Evolutionary conservation across 1,140 invertebrate genomes (phyloP).

Genomic region (Bicyclus anynana): DNA sequence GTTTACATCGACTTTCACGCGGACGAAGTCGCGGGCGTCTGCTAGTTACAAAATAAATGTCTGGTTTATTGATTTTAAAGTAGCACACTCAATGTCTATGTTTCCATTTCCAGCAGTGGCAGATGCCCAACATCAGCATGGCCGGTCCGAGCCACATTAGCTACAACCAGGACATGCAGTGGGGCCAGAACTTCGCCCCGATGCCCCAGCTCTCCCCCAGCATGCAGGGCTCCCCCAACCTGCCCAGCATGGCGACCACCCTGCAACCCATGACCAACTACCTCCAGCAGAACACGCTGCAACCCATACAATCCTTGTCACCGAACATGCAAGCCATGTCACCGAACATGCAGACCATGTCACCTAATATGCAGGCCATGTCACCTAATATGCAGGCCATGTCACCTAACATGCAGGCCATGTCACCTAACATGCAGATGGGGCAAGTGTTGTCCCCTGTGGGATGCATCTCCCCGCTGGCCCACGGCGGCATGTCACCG

Average conservation of each 20-base stretch:
- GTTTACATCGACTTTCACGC: no score
- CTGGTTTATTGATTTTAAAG: no score
- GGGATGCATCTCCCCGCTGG: no score
- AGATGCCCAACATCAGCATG: conserved; percentile 23
- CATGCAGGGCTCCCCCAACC: conserved; percentile 21
- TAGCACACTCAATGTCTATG: no score
- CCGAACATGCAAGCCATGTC: conserved; percentile 19
- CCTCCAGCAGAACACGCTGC: conserved; percentile 14
- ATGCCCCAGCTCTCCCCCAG: conserved; percentile 19
- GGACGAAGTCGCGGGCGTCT: no score
- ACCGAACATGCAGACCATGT: conserved; percentile 10
- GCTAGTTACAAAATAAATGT: no score
- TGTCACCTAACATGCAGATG: conserved; percentile 25
- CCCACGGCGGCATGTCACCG: conserved; percentile 16
- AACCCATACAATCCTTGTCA: conserved; percentile 16
- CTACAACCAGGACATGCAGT: conserved; percentile 31
- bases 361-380: conserved; percentile 6
- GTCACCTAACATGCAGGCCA: conserved; percentile 19
- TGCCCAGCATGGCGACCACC: conserved; percentile 10
- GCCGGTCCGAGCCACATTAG: conserved; percentile 26
- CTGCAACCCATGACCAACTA: conserved; percentile 9
- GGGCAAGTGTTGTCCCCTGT: conserved; percentile 15
- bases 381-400: conserved; percentile 9
- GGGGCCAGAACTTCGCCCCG: conserved; percentile 25
- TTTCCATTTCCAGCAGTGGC: conserved; percentile 25